Base-by-base conservation (phyloP, 2,797 vertebrate species). In the Acanthurus leucopareius region DNA sequence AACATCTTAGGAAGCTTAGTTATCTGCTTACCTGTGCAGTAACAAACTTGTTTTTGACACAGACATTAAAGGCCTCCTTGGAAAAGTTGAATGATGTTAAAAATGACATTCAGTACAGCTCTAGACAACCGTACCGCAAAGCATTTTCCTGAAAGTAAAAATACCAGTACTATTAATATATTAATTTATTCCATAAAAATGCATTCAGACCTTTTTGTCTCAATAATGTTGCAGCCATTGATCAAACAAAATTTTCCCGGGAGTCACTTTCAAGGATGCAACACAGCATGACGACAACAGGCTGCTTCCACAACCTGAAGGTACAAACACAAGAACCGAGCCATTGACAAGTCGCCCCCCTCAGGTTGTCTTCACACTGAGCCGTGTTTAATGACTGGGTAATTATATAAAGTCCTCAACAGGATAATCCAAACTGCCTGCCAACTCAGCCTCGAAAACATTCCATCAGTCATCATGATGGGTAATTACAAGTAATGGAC, bases 401-500 rank as follows among this genome's bases (percentile, higher is more conserved):
- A 91, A 93, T 92, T 92, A 88, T 79, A 86, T 88, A 75, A 93
- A 91, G 88, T 86, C 84, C 77, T 89, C 82, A 86, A 87, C 78
- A 85, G 90, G 87, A 91, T 89, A 88, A 91, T 83, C 83, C 88
- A 19, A 83, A 82, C 80, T 72, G 81, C 85, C 89, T 87, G 84
- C 92, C 88, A 92, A 89, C 84, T 91, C 83, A 68, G 87, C 84
- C 86, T 72, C 54, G 53, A 90, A 90, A 90, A 91, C 87, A 88
- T 91, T 84, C 91, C 91, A 91, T 94, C 91, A 90, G 89, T 92
- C 91, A 91, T 86, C 83, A 54, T 90, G 89, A 93, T 86, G 81
- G 86, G 77, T 93, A 92, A 94, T 94, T 94, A 91, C 88, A 91
- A 88, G 80, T 92, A 93, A 93, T 92, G 89, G 85, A 91, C 91